A percentile compares a stretch with the other conserved stretches of the same genome.
Conservation (phyloP, 2,888 invertebrate genomes). For the Fragum fragum region DNA sequence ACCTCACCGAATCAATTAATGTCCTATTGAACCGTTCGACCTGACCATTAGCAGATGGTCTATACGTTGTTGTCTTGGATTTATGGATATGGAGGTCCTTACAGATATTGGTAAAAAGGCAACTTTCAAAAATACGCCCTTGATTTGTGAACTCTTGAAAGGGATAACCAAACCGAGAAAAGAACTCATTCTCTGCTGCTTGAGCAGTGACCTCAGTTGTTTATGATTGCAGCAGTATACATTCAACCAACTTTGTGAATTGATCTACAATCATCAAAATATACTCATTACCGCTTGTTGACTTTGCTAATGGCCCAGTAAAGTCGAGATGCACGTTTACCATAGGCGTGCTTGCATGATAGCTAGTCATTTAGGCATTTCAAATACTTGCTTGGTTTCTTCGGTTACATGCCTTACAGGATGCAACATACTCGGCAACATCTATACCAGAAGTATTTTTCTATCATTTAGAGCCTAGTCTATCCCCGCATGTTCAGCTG, state of each 20-base stretch:
- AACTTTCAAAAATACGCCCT: conserved; percentile 52
- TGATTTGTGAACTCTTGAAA: conserved; percentile 51
- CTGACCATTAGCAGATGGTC: conserved; percentile 56
- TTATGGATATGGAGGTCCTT: conserved; percentile 44
- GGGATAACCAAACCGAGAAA: conserved; percentile 47
- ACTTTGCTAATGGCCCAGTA: neutral
- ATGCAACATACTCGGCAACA: neutral
- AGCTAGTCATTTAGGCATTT: neutral
- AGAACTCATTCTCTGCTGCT: conserved; percentile 47
- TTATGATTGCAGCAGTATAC: conserved; percentile 48
- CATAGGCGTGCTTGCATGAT: no score
- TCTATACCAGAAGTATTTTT: conserved; percentile 4
- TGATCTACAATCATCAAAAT: no score
- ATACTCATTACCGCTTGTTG: conserved; percentile 29
- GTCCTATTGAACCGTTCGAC: no score
- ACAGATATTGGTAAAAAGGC: conserved; percentile 51
- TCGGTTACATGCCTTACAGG: neutral
- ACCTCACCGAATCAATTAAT: conserved; percentile 48
- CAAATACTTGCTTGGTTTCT: conserved; percentile 5
- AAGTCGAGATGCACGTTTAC: no score
- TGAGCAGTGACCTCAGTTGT: no score
- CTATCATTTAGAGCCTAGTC: neutral
- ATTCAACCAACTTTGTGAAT: conserved; percentile 62
- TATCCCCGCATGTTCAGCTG: no score
- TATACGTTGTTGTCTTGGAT: conserved; percentile 54